A percentile compares a stretch with the other conserved stretches of the same genome.
Evolutionary conservation across 2,888 invertebrate genomes (phyloP).

Genomic region (Conchocele bisecta): DNA sequence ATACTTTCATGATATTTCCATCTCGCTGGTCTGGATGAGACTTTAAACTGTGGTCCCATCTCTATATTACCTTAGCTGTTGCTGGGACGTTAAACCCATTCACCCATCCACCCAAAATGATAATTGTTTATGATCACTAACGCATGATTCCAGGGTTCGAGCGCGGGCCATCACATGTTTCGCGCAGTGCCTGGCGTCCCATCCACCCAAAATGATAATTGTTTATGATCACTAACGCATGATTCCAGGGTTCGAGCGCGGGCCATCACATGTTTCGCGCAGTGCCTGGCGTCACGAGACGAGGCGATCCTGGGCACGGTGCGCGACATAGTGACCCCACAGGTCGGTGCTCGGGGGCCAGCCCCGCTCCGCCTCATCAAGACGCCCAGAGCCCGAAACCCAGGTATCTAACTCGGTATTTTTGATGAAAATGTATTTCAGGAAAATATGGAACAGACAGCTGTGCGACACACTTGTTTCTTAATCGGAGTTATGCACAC

Average conservation of each 20-base stretch:
- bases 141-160: constrained; percentile 83
- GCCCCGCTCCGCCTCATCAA: constrained; percentile 64
- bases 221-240: neutral
- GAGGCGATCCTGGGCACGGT: constrained; percentile 62
- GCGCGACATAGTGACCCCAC: constrained; percentile 75
- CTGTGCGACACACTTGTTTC: too few species aligned
- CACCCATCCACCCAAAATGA: neutral
- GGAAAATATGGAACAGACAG: too few species aligned
- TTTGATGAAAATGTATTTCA: too few species aligned
- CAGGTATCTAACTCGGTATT: too few species aligned
- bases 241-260: constrained; percentile 85
- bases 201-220: neutral
- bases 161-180: constrained; percentile 86
- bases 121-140: neutral
- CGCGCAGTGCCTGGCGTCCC: constrained; percentile 83
- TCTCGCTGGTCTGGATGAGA: too few species aligned
- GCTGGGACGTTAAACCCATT: neutral
- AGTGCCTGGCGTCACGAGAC: constrained; percentile 81
- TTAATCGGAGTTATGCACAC: too few species aligned
- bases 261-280: constrained; percentile 86
- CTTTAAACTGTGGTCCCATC: too few species aligned
- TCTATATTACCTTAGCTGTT: too few species aligned
- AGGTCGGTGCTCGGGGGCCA: constrained; percentile 20
- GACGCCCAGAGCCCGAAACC: constrained; percentile 65
- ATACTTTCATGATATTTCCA: too few species aligned